phyloP scores from a whole-genome alignment of 2,113 vertebrate species.

The Muntiacus muntjak region DNA sequence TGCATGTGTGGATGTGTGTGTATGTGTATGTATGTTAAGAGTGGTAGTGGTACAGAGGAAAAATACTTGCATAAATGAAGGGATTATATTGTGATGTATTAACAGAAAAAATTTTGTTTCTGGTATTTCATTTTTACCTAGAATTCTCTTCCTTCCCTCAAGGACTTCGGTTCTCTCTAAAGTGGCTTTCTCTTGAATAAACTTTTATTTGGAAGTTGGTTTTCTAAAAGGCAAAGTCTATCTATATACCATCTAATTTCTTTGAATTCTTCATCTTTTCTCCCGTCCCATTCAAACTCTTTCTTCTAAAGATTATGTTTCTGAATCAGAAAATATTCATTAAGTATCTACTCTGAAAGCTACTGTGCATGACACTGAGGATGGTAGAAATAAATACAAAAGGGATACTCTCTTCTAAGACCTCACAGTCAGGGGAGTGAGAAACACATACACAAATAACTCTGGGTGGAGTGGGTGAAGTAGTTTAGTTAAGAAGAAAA shows the following conservation, averaged over 20 bases:
- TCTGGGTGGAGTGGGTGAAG: background rate
- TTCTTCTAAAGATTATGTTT: background rate
- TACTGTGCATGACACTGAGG: background rate
- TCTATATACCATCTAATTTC: background rate
- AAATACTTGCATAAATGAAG: background rate
- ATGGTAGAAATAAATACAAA: background rate
- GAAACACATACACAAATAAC: background rate
- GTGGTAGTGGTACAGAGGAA: background rate
- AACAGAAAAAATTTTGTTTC: background rate
- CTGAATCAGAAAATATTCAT: background rate
- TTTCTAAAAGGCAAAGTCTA: background rate
- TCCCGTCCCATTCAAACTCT: background rate
- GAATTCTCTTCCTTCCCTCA: background rate
- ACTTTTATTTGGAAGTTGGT: constrained; percentile 1
- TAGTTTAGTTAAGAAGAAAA: background rate
- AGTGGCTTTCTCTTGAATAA: background rate
- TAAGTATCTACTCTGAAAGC: background rate
- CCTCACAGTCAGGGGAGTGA: background rate
- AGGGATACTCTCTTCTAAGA: background rate
- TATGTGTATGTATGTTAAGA: background rate
- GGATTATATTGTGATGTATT: background rate
- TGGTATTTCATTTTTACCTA: background rate
- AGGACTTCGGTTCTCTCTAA: background rate
- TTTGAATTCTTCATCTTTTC: background rate
- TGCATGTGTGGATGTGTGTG: background rate